These are phyloP conservation scores for Venturia canescens DNA, from an alignment of 1,140 invertebrate species.

Conservation along the genomic window DNA sequence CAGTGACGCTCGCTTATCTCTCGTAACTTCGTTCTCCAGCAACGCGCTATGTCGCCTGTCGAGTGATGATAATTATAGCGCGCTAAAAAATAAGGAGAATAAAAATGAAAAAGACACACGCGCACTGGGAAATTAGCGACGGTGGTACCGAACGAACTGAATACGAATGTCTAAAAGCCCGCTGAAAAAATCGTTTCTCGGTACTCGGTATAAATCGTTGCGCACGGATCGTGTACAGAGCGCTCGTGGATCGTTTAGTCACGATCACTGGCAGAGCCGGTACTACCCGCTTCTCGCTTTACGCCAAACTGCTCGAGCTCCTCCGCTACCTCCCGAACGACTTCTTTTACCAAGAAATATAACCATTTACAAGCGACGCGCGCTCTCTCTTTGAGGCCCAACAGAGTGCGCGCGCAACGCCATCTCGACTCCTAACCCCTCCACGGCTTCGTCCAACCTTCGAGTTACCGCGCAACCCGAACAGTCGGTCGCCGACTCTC, in stretches of 20 bases:
- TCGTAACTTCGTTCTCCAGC: no score
- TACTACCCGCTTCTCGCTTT: conserved; percentile 14
- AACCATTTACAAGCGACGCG: conserved; percentile 60
- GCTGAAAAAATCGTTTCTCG: no score
- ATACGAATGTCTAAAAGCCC: no score
- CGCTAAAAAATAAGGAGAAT: not conserved
- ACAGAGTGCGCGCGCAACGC: conserved; percentile 55
- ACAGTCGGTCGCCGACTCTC: no score
- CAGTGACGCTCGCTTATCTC: no score
- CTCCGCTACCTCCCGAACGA: conserved; percentile 32
- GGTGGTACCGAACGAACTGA: no score
- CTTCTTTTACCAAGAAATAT: conserved; percentile 56
- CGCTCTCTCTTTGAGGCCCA: conserved; percentile 46
- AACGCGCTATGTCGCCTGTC: no score
- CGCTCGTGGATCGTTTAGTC: conserved; percentile 27
- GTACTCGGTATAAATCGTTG: conserved; percentile 18
- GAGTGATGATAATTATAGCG: not conserved
- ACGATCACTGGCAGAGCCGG: conserved; percentile 41
- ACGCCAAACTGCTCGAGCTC: conserved; percentile 16
- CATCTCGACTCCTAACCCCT: not conserved
- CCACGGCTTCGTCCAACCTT: no score
- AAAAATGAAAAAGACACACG: not conserved
- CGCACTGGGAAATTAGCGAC: no score
- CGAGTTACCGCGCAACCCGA: no score
- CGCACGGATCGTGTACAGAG: not conserved